Percentiles rank a stretch among this genome's conserved stretches.
phyloP scores from a whole-genome alignment of 2,888 invertebrate species.

The Nemurella pictetii region DNA sequence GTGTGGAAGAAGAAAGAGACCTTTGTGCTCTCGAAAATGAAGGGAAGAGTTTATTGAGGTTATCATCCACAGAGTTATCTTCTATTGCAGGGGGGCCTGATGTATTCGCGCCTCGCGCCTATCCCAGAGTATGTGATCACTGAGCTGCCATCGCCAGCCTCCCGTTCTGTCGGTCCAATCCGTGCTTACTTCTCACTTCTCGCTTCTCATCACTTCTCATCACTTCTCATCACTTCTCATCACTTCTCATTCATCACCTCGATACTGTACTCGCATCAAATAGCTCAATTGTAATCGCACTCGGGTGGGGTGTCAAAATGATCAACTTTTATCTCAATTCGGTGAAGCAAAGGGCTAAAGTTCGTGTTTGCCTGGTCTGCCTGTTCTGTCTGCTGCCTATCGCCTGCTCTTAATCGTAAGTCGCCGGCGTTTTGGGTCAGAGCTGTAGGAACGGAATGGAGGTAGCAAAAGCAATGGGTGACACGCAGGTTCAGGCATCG shows the following conservation, averaged over 20 bases:
- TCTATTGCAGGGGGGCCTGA: neutral
- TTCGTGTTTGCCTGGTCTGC: neutral
- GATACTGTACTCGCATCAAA: too few relatives aligned
- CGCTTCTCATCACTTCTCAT: too few relatives aligned
- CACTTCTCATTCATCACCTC: too few relatives aligned
- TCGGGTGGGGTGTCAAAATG: neutral
- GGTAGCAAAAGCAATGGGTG: neutral
- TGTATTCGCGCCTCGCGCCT: neutral
- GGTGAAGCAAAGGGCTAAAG: neutral
- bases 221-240: too few relatives aligned
- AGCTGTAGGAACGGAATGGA: too few relatives aligned
- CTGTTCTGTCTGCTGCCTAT: neutral
- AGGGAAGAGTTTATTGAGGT: constrained; percentile 13
- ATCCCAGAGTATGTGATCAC: neutral
- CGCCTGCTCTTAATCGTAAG: neutral
- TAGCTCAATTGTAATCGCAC: too few relatives aligned
- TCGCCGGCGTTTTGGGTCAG: too few relatives aligned
- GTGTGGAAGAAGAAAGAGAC: constrained; percentile 21
- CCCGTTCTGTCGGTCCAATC: neutral
- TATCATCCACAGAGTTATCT: constrained; percentile 8
- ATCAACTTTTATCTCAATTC: neutral
- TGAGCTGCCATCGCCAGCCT: neutral
- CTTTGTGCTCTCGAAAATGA: constrained; percentile 25
- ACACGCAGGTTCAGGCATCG: neutral
- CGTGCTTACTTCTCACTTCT: too few relatives aligned